Evolutionary conservation across 1,140 invertebrate genomes (phyloP).

Genomic region (Zaprionus vittiger): DNA sequence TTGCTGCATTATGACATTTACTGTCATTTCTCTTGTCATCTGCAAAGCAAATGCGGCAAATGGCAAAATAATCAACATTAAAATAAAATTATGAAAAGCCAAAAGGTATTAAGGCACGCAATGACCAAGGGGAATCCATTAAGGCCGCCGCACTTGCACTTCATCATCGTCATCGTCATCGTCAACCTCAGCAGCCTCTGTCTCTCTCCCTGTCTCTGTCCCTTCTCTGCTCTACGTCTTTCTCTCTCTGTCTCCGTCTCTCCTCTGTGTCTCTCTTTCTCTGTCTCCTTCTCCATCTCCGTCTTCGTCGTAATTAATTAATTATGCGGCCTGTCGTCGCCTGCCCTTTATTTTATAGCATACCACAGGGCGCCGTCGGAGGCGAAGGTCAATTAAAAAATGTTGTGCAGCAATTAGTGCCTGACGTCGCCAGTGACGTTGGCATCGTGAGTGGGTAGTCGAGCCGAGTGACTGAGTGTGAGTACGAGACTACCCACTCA

Average conservation of each 20-base stretch:
- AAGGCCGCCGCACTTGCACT: conserved; percentile 42
- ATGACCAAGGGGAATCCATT: conserved; percentile 73
- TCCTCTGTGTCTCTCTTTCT: neutral
- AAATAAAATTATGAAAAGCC: conserved; percentile 60
- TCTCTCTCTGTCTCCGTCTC: neutral
- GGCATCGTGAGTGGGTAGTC: neutral
- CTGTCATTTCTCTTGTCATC: conserved; percentile 54
- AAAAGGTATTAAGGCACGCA: conserved; percentile 64
- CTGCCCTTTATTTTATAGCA: conserved; percentile 36
- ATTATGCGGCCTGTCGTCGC: conserved; percentile 46
- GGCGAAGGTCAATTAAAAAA: conserved; percentile 77
- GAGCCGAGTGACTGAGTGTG: neutral
- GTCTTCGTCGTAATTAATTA: conserved; percentile 70
- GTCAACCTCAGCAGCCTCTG: neutral
- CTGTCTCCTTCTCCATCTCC: neutral
- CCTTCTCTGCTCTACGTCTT: conserved; percentile 12
- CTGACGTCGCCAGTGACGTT: conserved; percentile 16
- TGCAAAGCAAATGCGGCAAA: conserved; percentile 51
- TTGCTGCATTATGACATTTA: conserved; percentile 67
- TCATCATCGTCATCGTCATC: conserved; percentile 24
- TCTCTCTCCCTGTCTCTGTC: neutral
- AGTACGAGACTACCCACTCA: neutral
- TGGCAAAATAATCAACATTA: conserved; percentile 73
- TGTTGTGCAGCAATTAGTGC: conserved; percentile 66
- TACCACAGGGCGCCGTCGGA: conserved; percentile 39